Percentiles rank a stretch among this genome's conserved stretches.
phyloP scores from a whole-genome alignment of 1,140 invertebrate species.

The Tetragnatha versicolor region DNA sequence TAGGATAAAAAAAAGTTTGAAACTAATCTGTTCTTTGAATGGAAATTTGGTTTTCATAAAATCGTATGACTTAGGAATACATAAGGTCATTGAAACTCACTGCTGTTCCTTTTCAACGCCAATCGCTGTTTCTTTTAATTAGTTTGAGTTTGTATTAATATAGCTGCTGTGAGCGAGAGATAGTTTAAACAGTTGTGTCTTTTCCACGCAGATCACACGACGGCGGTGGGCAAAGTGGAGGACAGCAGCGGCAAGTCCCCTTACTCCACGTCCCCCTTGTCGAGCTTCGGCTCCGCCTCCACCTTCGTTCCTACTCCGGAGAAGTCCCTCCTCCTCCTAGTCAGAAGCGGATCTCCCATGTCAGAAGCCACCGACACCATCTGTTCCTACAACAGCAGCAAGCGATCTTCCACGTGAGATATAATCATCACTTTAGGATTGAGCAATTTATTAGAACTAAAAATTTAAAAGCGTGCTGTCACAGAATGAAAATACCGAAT shows the following conservation, averaged over 20 bases:
- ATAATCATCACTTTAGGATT: not conserved
- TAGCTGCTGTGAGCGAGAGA: too few relatives aligned
- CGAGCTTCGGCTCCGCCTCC: slow-evolving; percentile 47
- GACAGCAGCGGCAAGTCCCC: slow-evolving; percentile 40
- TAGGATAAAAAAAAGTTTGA: too few relatives aligned
- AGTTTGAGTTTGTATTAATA: too few relatives aligned
- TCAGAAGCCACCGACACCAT: slow-evolving; percentile 50
- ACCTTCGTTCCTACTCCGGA: slow-evolving; percentile 51
- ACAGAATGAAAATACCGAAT: too few relatives aligned
- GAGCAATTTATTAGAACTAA: not conserved
- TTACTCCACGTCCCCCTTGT: slow-evolving; percentile 37
- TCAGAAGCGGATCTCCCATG: slow-evolving; percentile 49
- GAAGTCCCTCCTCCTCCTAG: slow-evolving; percentile 39
- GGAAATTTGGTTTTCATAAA: too few relatives aligned
- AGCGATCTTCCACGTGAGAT: slow-evolving; percentile 52
- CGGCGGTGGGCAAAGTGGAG: slow-evolving; percentile 24
- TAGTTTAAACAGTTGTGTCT: too few relatives aligned
- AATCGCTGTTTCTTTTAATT: too few relatives aligned
- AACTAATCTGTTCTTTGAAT: too few relatives aligned
- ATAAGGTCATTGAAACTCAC: too few relatives aligned
- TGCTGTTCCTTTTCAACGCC: too few relatives aligned
- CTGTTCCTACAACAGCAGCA: slow-evolving; percentile 50
- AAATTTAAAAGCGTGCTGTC: too few relatives aligned
- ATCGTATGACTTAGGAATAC: too few relatives aligned
- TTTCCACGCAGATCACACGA: slow-evolving; percentile 47